Conservation (phyloP, 2,888 invertebrate genomes). For the Athalia circularis region DNA sequence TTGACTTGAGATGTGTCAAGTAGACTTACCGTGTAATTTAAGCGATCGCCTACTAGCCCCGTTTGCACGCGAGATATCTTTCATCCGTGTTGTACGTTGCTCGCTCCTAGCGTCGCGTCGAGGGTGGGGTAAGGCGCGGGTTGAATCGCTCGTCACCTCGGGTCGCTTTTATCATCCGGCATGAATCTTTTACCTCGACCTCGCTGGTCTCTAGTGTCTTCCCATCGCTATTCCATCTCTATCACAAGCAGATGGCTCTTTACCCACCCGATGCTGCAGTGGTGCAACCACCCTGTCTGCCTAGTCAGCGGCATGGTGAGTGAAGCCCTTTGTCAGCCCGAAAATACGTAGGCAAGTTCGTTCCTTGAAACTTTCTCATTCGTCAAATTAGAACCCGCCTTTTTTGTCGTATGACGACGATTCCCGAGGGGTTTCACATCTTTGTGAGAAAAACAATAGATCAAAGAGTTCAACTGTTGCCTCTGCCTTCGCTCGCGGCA, state of each 20-base stretch:
- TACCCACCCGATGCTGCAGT: slow-evolving; percentile 33
- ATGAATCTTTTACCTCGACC: slow-evolving; percentile 44
- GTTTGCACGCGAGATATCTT: no score
- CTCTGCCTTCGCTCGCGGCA: slow-evolving; percentile 16
- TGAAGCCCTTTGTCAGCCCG: slow-evolving; percentile 50
- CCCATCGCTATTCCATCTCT: slow-evolving; percentile 45
- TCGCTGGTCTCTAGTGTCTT: slow-evolving; percentile 37
- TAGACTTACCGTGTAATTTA: no score
- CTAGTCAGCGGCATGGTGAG: slow-evolving; percentile 25
- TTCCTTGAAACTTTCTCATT: slow-evolving; percentile 67
- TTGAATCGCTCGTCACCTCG: slow-evolving; percentile 41
- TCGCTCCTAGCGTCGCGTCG: background rate
- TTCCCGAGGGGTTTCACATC: slow-evolving; percentile 58
- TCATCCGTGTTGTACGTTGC: background rate
- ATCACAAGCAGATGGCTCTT: slow-evolving; percentile 44
- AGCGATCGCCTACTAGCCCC: no score
- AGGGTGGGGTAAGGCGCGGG: background rate
- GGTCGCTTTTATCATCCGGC: slow-evolving; percentile 43
- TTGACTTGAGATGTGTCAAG: no score
- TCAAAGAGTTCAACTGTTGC: slow-evolving; percentile 60
- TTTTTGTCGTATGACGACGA: slow-evolving; percentile 58
- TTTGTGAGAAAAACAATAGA: slow-evolving; percentile 65
- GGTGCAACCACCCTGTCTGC: slow-evolving; percentile 39
- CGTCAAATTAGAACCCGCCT: slow-evolving; percentile 69
- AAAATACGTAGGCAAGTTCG: slow-evolving; percentile 35